phyloP scores from a whole-genome alignment of 2,113 vertebrate genomes.

The Pristiophorus japonicus region DNA sequence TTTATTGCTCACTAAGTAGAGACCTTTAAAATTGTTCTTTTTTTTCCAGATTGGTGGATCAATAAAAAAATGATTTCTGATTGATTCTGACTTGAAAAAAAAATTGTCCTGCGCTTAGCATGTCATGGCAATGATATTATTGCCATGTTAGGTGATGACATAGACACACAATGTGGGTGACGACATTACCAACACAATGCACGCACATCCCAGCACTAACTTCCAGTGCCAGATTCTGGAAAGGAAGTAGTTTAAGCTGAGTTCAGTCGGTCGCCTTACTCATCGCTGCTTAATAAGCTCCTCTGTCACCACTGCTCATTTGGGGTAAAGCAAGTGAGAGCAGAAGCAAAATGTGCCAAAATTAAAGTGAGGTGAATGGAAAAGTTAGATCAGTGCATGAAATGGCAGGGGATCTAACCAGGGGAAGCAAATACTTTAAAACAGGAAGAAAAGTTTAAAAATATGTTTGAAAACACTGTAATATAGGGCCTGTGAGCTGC shows the following conservation, averaged over 20 bases:
- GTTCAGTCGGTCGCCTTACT: neutral
- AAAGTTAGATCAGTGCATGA: neutral
- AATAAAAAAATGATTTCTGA: neutral
- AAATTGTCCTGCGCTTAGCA: neutral
- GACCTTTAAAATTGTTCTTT: neutral
- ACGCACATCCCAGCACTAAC: neutral
- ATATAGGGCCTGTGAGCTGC: neutral
- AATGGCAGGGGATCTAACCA: neutral
- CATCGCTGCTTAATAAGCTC: neutral
- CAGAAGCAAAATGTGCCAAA: neutral
- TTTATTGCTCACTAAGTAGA: neutral
- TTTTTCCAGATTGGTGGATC: neutral
- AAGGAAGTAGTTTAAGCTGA: neutral
- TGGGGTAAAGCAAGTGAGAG: neutral
- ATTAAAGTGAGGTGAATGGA: neutral
- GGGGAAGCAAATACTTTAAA: neutral
- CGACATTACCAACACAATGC: neutral
- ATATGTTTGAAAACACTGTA: neutral
- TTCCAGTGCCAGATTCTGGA: neutral
- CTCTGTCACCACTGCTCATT: neutral
- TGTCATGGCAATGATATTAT: neutral
- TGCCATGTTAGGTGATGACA: neutral
- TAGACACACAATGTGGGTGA: too few relatives aligned
- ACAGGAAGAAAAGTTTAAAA: neutral
- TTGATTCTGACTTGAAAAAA: neutral